Conservation (phyloP, 2,797 vertebrate genomes). For the Astyanax mexicanus region DNA sequence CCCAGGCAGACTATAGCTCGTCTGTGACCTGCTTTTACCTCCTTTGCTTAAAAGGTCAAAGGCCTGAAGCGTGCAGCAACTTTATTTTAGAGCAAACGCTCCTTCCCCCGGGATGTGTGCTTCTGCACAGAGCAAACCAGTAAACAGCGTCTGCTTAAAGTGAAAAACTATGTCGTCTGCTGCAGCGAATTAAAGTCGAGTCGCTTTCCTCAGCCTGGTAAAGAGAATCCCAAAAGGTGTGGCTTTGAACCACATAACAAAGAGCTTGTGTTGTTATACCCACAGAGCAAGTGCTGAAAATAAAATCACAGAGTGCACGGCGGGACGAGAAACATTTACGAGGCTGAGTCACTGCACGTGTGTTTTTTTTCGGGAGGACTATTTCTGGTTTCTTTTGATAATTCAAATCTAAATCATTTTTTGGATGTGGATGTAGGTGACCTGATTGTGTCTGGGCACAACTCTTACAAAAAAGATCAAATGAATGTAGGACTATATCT, state of each 20-base stretch:
- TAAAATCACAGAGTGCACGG: background rate
- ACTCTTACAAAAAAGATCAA: too few relatives aligned
- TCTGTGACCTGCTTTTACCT: background rate
- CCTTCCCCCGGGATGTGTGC: background rate
- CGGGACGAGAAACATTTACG: background rate
- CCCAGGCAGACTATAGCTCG: background rate
- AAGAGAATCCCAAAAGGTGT: background rate
- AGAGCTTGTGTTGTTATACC: background rate
- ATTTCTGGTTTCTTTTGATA: background rate
- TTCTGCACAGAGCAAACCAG: background rate
- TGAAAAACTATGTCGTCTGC: background rate
- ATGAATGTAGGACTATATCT: too few relatives aligned
- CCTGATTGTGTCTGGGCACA: too few relatives aligned
- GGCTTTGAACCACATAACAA: background rate
- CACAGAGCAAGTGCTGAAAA: background rate
- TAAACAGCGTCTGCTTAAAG: background rate
- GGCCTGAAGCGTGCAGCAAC: background rate
- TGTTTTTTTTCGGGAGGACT: background rate
- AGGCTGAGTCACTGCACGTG: background rate
- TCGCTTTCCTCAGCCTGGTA: background rate
- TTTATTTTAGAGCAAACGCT: background rate
- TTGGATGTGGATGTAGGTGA: too few relatives aligned
- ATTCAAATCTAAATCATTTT: background rate
- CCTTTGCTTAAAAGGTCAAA: background rate
- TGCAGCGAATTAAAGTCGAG: background rate